Conservation (phyloP, 2,113 vertebrate genomes). For the Cichladusa arquata region DNA sequence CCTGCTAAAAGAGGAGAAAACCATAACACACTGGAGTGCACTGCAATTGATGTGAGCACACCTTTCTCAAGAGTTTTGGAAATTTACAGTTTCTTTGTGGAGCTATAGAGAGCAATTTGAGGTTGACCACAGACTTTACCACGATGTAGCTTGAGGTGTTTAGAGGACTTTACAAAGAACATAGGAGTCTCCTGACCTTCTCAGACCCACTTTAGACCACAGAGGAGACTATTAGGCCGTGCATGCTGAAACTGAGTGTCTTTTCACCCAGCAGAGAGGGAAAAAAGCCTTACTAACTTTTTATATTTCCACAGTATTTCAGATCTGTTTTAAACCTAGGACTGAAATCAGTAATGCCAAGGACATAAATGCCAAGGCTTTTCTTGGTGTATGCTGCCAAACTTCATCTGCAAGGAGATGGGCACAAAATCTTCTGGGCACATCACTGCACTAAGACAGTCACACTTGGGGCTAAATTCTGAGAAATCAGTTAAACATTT, state of each 20-base stretch:
- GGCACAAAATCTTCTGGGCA: background rate
- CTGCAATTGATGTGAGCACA: rapidly evolving
- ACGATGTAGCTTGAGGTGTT: background rate
- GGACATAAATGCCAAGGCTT: background rate
- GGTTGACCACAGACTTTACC: background rate
- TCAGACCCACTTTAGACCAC: background rate
- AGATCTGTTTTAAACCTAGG: background rate
- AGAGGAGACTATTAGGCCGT: background rate
- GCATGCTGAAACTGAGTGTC: background rate
- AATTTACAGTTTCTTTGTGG: background rate
- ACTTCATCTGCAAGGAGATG: background rate
- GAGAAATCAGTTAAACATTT: background rate
- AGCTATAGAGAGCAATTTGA: background rate
- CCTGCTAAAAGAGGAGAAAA: background rate
- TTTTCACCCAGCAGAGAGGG: background rate
- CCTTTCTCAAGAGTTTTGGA: background rate
- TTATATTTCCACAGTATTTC: background rate
- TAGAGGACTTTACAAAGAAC: background rate
- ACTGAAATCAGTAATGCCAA: background rate
- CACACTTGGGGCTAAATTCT: background rate
- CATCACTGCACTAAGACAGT: background rate
- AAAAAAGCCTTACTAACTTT: background rate
- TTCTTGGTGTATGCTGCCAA: background rate
- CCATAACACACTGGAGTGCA: background rate
- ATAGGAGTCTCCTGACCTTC: too few species aligned